Evolutionary conservation across 2,888 invertebrate species (phyloP), one percentile per base, ranked within the genome.

Genomic region (Athetis lepigone): DNA sequence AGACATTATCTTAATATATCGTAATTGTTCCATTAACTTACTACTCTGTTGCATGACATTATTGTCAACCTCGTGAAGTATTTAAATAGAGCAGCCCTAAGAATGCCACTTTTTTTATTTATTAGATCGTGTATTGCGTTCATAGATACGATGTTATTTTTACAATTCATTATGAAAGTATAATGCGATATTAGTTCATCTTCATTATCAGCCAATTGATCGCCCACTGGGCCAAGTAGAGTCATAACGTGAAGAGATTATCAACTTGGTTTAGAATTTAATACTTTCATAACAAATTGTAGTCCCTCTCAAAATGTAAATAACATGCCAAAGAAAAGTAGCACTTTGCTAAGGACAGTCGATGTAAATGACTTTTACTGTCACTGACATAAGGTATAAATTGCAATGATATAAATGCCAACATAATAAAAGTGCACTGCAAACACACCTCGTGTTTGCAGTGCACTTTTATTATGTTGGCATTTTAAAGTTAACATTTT

Each of bases 51-150:
- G 37, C 27, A 69, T 42, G n/a, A 25, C 27, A 11, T 51, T 47
- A 64, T 42, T 51, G 37, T 72, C 72, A 33, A 42, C 37, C n/a
- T 29, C 27, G 2, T 11, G 40, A 42, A 13, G 27, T 33, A 19
- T n/a, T n/a, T 21, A 43, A 42, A 47, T 55, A 37, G 8, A 8
- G 3, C 23, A 21, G 6, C 2, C n/a, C 4, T 42, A 46, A n/a
- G 33, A 52, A 13, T 25, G 13, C 21, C 21, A 27, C 3, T 47
- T 43, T 23, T n/a, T 60, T 40, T 68, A 56, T 27, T 51, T 45
- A 52, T 29, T 49, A 74, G 40, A 56, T 63, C 63, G 11, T 29
- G 47, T 36, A 36, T 25, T 39, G 19, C 6, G 18, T 58, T 65
- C 51, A 9, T 7, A 33, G 11, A 9, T 19, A n/a, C 23, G 19